A percentile compares a stretch with the other conserved stretches of the same genome.
Conservation (phyloP, 2,888 invertebrate genomes). For the Nasonia oneida region DNA sequence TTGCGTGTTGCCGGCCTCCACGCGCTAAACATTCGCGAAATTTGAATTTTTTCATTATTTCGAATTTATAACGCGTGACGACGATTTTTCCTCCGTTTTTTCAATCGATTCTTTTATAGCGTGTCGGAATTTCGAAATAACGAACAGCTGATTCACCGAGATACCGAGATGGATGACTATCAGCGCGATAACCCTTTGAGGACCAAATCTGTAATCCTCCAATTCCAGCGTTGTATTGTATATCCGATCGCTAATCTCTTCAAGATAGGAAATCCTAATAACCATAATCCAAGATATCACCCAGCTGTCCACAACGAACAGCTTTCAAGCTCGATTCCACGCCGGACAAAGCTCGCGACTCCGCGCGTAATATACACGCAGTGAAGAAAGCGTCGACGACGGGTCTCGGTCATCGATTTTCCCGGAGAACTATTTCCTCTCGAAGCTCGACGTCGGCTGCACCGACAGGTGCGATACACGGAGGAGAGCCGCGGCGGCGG, state of each 20-base stretch:
- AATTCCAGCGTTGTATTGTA: not conserved
- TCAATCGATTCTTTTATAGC: not conserved
- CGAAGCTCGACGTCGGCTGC: slow-evolving; percentile 55
- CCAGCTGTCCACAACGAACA: not conserved
- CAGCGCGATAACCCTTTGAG: not conserved
- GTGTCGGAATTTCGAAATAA: not conserved
- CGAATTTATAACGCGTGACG: not conserved
- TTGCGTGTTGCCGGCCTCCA: not conserved
- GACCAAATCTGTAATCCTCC: not conserved
- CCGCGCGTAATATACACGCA: not conserved
- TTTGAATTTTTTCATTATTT: slow-evolving; percentile 27
- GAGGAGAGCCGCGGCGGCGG: not conserved
- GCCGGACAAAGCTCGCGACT: too few relatives aligned
- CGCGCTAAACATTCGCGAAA: slow-evolving; percentile 25
- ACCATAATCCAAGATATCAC: not conserved
- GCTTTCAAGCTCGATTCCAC: too few relatives aligned
- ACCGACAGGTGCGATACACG: slow-evolving; percentile 24
- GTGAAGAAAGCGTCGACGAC: not conserved
- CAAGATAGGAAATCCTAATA: not conserved
- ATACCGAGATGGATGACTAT: not conserved
- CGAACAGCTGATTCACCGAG: not conserved
- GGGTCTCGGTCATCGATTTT: slow-evolving; percentile 68
- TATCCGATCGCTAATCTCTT: not conserved
- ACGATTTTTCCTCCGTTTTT: not conserved
- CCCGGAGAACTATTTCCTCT: slow-evolving; percentile 69